phyloP scores from a whole-genome alignment of 2,888 invertebrate genomes.

The Abrostola tripartita region DNA sequence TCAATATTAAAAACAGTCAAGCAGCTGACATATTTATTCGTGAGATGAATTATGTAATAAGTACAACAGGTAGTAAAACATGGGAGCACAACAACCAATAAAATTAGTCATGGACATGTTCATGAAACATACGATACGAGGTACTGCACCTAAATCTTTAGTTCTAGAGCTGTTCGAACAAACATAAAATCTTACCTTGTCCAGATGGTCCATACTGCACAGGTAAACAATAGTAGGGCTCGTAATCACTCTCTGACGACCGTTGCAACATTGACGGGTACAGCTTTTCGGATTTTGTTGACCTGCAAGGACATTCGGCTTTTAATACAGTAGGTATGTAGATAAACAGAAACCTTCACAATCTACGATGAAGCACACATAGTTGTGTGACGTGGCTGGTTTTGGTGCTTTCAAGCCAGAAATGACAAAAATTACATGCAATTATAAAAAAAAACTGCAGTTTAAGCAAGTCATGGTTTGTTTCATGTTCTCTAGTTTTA shows the following conservation, averaged over 20 bases:
- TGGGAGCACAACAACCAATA: conserved; percentile 31
- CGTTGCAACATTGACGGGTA: conserved; percentile 97
- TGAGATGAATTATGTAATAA: conserved; percentile 38
- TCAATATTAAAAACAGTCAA: conserved; percentile 39
- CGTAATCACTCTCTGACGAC: conserved; percentile 94
- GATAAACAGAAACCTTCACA: background rate
- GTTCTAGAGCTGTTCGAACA: conserved; percentile 12
- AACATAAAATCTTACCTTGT: conserved; percentile 87
- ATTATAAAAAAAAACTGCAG: no score
- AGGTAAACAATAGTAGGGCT: conserved; percentile 95
- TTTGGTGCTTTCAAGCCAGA: conserved; percentile 28
- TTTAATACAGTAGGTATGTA: conserved; percentile 17
- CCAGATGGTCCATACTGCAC: conserved; percentile 89
- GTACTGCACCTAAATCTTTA: conserved; percentile 28
- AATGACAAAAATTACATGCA: conserved; percentile 24
- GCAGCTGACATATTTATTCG: conserved; percentile 29
- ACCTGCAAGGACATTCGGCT: conserved; percentile 87
- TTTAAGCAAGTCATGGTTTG: background rate
- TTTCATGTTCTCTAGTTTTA: no score
- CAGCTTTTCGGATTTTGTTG: conserved; percentile 98
- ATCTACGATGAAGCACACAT: conserved; percentile 51
- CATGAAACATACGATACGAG: conserved; percentile 14
- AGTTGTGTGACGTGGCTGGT: conserved; percentile 32
- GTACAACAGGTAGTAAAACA: conserved; percentile 18
- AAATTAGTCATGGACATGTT: conserved; percentile 20